A percentile compares a stretch with the other conserved stretches of the same genome.
These are phyloP conservation scores for Ctena decussata DNA, from an alignment of 2,888 invertebrate genomes.

Conservation along the genomic window DNA sequence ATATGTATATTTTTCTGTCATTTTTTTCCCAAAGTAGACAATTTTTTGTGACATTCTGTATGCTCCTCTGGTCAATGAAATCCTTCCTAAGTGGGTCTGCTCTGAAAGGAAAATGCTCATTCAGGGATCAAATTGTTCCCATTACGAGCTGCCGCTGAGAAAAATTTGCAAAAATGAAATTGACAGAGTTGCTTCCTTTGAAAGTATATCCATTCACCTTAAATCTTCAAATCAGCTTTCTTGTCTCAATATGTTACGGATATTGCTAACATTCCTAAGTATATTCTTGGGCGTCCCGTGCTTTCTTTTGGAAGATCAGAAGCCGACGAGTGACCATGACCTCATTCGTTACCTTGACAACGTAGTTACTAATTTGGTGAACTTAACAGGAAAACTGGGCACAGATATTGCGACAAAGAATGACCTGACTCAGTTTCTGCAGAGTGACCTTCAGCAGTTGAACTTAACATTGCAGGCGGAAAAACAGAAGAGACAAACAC, in stretches of 20 bases:
- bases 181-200: too few species aligned
- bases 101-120: too few species aligned
- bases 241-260: not conserved
- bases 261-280: not conserved
- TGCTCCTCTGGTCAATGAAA: too few species aligned
- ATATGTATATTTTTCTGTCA: too few species aligned
- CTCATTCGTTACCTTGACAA: not conserved
- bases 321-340: not conserved
- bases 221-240: too few species aligned
- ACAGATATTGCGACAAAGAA: constrained; percentile 36
- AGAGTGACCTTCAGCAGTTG: constrained; percentile 20
- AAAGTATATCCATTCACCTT: too few species aligned
- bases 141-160: too few species aligned
- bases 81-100: too few species aligned
- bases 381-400: not conserved
- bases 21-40: too few species aligned
- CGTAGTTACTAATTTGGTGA: not conserved
- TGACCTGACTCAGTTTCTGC: constrained; percentile 47
- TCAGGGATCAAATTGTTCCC: too few species aligned
- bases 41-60: too few species aligned
- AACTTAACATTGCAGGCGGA: constrained; percentile 32
- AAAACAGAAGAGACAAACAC: constrained; percentile 15
- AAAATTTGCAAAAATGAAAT: too few species aligned
- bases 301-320: not conserved
- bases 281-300: not conserved